A percentile compares a stretch with the other conserved stretches of the same genome.
These are phyloP conservation scores for Lucifuga dentata DNA, from an alignment of 2,113 vertebrate species.

Conservation along the genomic window DNA sequence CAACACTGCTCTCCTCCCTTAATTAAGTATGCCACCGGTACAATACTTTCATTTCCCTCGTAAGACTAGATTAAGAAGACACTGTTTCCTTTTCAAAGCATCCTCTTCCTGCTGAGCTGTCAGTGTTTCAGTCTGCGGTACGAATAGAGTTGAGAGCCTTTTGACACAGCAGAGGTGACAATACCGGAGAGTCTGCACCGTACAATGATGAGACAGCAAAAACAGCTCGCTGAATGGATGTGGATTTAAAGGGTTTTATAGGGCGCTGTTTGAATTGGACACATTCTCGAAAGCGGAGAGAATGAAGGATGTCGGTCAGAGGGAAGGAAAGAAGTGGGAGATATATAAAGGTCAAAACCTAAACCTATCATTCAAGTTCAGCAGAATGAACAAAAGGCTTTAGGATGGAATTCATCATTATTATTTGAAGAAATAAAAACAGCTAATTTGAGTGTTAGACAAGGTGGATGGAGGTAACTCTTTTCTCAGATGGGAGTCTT, in stretches of 20 bases:
- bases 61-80: conserved; percentile 17
- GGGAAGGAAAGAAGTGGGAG: conserved; percentile 28
- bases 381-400: conserved; percentile 29
- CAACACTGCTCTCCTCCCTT: not conserved
- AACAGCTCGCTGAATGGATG: conserved; percentile 63
- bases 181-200: conserved; percentile 42
- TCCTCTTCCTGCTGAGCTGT: not conserved
- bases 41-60: not conserved
- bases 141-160: conserved; percentile 50
- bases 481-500: not conserved
- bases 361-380: conserved; percentile 30
- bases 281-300: conserved; percentile 25
- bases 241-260: conserved; percentile 66
- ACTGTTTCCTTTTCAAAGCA: conserved; percentile 20
- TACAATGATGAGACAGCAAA: conserved; percentile 76
- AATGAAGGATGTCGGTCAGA: conserved; percentile 35
- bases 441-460: not conserved
- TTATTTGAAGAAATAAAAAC: not conserved
- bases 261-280: conserved; percentile 43
- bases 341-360: conserved; percentile 47
- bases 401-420: not conserved
- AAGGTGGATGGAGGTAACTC: not conserved
- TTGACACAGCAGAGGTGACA: conserved; percentile 36
- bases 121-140: conserved; percentile 29
- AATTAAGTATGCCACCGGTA: not conserved